These are phyloP conservation scores for Acrocephalus arundinaceus DNA, from an alignment of 2,113 vertebrate genomes.

Conservation along the genomic window DNA sequence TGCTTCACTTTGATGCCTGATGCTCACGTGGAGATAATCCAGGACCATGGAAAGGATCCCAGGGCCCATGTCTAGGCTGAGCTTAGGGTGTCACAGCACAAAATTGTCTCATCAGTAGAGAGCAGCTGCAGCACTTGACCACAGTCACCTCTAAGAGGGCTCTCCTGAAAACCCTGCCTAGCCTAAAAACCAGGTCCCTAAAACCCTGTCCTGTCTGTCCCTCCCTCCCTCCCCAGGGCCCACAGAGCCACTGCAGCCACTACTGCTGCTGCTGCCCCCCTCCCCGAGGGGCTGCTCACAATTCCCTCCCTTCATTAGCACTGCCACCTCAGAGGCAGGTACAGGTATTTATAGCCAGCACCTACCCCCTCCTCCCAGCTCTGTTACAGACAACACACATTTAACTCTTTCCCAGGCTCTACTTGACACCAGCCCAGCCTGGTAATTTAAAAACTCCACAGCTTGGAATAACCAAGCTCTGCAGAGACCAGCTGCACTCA, in stretches of 20 bases:
- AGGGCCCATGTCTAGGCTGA: background rate
- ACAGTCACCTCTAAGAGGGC: background rate
- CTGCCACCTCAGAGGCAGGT: background rate
- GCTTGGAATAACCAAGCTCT: background rate
- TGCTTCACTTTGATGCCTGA: background rate
- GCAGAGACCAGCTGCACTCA: background rate
- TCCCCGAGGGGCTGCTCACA: background rate
- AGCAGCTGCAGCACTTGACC: background rate
- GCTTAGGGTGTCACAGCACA: accelerated
- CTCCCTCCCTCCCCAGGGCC: background rate
- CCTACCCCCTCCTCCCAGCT: background rate
- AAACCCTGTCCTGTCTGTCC: background rate
- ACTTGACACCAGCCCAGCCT: background rate
- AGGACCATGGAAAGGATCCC: background rate
- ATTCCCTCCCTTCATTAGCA: constrained; percentile 62
- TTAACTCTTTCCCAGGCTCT: background rate
- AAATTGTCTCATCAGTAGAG: background rate
- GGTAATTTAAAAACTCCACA: background rate
- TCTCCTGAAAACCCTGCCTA: background rate
- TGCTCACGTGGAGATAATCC: background rate
- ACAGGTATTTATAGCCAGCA: constrained; percentile 48
- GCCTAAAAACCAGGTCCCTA: background rate
- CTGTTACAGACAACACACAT: background rate
- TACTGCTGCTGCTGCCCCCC: background rate
- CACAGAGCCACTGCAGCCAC: background rate